Evolutionary conservation across 2,797 vertebrate species (phyloP).

Genomic region (Gymnothorax reevesii): DNA sequence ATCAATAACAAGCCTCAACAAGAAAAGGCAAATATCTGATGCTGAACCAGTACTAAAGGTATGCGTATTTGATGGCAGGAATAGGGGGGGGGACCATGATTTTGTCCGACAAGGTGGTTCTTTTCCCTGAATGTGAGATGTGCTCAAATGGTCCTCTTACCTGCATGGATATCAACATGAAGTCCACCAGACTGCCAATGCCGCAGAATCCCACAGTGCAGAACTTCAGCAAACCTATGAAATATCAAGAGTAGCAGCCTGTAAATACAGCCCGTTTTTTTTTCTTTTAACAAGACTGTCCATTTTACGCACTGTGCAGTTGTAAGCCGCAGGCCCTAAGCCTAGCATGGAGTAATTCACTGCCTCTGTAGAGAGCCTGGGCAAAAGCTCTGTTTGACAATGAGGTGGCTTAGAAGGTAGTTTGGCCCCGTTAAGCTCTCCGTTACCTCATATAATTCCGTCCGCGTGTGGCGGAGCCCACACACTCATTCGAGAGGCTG

Average conservation of each 20-base stretch:
- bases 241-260: slow-evolving; percentile 12
- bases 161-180: slow-evolving; percentile 97
- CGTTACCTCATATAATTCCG: not conserved
- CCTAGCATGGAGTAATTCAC: not conserved
- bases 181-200: slow-evolving; percentile 94
- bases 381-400: not conserved
- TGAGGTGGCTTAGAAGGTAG: slow-evolving; percentile 1
- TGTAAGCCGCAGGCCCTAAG: not conserved
- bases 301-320: not conserved
- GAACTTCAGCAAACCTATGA: slow-evolving; percentile 91
- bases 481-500: not conserved
- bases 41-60: not conserved
- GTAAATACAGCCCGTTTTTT: not conserved
- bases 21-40: not conserved
- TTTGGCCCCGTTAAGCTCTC: not conserved
- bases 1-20: not conserved
- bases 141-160: slow-evolving; percentile 66
- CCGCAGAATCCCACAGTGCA: slow-evolving; percentile 98
- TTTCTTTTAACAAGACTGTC: not conserved
- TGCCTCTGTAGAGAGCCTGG: not conserved
- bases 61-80: not conserved
- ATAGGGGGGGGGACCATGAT: not conserved
- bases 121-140: not conserved
- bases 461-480: not conserved
- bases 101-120: not conserved